Evolutionary conservation across 1,140 invertebrate species (phyloP).

Genomic region (Eufriesea mexicana): DNA sequence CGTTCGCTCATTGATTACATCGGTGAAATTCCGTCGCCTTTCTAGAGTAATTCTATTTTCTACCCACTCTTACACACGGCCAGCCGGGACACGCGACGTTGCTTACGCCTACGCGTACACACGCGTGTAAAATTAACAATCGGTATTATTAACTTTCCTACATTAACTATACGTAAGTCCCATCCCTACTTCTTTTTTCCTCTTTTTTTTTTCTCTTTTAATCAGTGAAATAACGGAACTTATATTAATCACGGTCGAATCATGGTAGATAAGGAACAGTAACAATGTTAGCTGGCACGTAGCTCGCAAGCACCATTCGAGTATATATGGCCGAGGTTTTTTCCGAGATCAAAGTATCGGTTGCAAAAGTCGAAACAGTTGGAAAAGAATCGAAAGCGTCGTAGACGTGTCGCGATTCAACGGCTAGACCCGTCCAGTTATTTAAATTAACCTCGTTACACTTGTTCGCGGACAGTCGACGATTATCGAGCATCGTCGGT

Average conservation of each 20-base stretch:
- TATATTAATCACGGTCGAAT: no score
- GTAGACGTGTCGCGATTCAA: background rate
- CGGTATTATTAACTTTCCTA: slow-evolving; percentile 25
- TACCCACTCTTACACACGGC: background rate
- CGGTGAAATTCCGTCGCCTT: slow-evolving; percentile 41
- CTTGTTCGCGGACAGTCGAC: slow-evolving; percentile 59
- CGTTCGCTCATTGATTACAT: slow-evolving; percentile 14
- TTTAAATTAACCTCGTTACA: slow-evolving; percentile 50
- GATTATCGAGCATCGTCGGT: slow-evolving; percentile 49
- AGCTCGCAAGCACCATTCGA: background rate
- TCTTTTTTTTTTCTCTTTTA: background rate
- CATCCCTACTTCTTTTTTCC: background rate
- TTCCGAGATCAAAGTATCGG: background rate
- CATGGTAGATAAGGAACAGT: no score
- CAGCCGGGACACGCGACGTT: background rate
- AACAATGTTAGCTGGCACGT: no score
- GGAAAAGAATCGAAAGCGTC: background rate
- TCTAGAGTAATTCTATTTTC: slow-evolving; percentile 48
- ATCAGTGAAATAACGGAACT: background rate
- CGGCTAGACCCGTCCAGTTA: background rate
- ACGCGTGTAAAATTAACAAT: slow-evolving; percentile 28
- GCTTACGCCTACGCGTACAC: slow-evolving; percentile 26
- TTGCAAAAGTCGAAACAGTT: background rate
- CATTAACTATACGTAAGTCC: background rate
- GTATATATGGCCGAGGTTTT: background rate